phyloP scores from a whole-genome alignment of 2,888 invertebrate species.

The Endotricha flammealis region DNA sequence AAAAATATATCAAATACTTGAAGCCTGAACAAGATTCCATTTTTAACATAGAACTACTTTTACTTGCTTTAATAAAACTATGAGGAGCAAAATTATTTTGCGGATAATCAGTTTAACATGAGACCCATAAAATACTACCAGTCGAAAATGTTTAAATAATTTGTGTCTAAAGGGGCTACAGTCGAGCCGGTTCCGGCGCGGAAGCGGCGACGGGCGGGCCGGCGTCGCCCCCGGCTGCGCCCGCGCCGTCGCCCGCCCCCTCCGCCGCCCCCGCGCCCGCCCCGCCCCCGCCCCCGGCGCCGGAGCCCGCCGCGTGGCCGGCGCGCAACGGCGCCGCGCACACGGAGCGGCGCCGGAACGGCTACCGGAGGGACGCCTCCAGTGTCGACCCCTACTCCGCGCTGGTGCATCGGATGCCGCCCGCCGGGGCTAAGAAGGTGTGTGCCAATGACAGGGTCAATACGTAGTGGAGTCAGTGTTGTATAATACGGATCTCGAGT shows the following conservation, averaged over 20 bases:
- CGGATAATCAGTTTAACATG: no score
- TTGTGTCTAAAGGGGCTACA: constrained; percentile 56
- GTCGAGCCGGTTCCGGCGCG: constrained; percentile 53
- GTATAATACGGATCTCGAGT: no score
- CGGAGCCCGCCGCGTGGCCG: constrained; percentile 29
- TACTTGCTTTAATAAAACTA: no score
- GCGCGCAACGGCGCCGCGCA: constrained; percentile 41
- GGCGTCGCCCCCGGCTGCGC: constrained; percentile 11
- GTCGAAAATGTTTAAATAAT: no score
- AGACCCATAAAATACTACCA: no score
- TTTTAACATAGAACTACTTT: no score
- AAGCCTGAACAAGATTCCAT: no score
- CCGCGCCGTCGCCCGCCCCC: constrained; percentile 8
- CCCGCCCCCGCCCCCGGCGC: constrained; percentile 19
- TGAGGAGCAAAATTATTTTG: no score
- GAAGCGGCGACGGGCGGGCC: constrained; percentile 33
- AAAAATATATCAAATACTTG: no score
- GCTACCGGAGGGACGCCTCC: constrained; percentile 35
- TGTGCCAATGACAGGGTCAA: no score
- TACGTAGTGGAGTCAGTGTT: no score
- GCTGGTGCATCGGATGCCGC: constrained; percentile 61
- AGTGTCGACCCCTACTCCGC: constrained; percentile 60
- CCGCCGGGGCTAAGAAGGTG: constrained; percentile 67
- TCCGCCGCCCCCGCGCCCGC: constrained; percentile 7
- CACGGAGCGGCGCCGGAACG: constrained; percentile 49